These are phyloP conservation scores for Philotrypesis tridentata DNA, from an alignment of 1,140 invertebrate species.

Conservation along the genomic window DNA sequence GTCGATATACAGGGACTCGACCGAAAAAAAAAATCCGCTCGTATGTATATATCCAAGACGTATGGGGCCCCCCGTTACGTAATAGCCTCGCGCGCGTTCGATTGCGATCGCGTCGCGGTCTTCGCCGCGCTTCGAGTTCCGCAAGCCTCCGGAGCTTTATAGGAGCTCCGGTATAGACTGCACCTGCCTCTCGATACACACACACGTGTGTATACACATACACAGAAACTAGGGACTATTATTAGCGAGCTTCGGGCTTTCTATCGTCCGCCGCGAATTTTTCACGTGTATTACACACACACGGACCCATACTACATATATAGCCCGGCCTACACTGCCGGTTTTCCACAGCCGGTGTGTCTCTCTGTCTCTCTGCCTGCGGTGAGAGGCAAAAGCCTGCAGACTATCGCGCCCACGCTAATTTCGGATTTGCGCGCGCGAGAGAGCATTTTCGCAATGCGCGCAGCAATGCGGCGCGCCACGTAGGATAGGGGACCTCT, in stretches of 20 bases:
- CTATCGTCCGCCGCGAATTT: background rate
- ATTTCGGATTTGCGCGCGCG: constrained; percentile 24
- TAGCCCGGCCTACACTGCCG: background rate
- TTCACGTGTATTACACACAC: background rate
- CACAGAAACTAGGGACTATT: no score
- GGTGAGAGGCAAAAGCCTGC: constrained; percentile 24
- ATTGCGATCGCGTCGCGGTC: background rate
- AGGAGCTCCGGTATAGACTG: background rate
- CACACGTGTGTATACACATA: no score
- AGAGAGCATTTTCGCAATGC: constrained; percentile 3
- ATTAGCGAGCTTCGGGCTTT: constrained; percentile 31
- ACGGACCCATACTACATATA: no score
- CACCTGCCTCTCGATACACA: background rate
- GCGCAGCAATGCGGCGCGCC: background rate
- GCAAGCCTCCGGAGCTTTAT: background rate
- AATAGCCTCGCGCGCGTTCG: no score
- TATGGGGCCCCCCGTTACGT: background rate
- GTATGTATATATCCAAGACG: background rate
- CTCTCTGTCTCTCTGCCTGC: no score
- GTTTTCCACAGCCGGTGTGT: no score
- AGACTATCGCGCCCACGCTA: constrained; percentile 29
- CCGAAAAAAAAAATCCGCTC: no score
- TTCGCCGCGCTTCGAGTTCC: background rate
- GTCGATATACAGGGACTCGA: no score
- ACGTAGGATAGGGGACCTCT: background rate